Evolutionary conservation across 2,888 invertebrate species (phyloP).

Genomic region (Tuta absoluta): DNA sequence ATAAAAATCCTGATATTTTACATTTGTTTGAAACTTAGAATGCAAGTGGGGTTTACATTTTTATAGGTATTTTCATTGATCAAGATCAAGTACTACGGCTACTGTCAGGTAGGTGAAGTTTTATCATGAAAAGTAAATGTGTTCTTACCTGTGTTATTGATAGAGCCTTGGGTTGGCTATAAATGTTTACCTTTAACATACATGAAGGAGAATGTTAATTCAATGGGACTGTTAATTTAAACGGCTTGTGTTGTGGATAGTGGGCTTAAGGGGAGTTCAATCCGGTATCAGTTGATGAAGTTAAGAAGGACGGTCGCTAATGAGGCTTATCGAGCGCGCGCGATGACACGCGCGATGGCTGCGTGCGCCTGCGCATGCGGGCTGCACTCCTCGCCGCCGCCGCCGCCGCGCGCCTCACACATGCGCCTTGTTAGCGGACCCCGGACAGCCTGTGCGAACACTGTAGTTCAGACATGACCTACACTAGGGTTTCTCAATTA

Average conservation of each 20-base stretch:
- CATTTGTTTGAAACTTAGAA: not conserved
- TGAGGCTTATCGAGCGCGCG: constrained; percentile 68
- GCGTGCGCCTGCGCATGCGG: constrained; percentile 49
- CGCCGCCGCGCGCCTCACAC: constrained; percentile 41
- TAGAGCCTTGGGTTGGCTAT: constrained; percentile 1
- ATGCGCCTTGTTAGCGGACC: constrained; percentile 58
- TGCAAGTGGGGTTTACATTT: too few relatives aligned
- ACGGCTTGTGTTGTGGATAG: constrained; percentile 11
- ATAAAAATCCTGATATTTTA: not conserved
- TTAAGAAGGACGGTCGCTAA: constrained; percentile 65
- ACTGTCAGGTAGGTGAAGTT: too few relatives aligned
- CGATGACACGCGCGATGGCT: constrained; percentile 73
- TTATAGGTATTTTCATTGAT: too few relatives aligned
- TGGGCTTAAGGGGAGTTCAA: constrained; percentile 17
- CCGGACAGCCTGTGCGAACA: constrained; percentile 32
- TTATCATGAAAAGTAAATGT: not conserved
- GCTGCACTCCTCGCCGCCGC: constrained; percentile 26
- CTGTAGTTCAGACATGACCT: not conserved
- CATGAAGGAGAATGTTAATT: constrained; percentile 23
- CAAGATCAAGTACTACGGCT: too few relatives aligned
- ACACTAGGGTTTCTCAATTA: not conserved
- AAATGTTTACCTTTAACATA: constrained; percentile 12
- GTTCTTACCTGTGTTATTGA: not conserved
- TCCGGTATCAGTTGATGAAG: constrained; percentile 63
- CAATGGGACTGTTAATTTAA: constrained; percentile 15